Evolutionary conservation across 2,888 invertebrate genomes (phyloP).

Genomic region (Sericinus montela): DNA sequence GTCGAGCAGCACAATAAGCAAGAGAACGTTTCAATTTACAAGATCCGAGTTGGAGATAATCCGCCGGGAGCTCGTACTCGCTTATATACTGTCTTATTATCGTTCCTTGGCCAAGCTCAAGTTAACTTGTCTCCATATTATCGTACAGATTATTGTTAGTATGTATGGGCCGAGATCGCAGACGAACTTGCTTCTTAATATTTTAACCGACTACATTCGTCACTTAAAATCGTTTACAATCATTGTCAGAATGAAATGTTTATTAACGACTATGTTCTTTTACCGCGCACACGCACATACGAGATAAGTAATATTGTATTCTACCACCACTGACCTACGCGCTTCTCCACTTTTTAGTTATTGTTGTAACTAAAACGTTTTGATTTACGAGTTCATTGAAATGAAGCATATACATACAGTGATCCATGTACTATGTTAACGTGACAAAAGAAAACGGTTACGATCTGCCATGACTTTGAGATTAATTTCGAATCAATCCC

Average conservation of each 20-base stretch:
- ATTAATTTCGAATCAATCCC: slow-evolving; percentile 73
- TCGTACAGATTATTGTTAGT: slow-evolving; percentile 65
- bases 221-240: too few relatives aligned
- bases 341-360: too few relatives aligned
- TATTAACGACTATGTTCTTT: too few relatives aligned
- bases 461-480: slow-evolving; percentile 48
- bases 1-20: slow-evolving; percentile 43
- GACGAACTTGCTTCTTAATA: slow-evolving; percentile 29
- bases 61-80: slow-evolving; percentile 48
- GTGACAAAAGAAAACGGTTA: slow-evolving; percentile 31
- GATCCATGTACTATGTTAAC: too few relatives aligned
- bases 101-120: slow-evolving; percentile 54
- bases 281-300: too few relatives aligned
- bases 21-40: slow-evolving; percentile 72
- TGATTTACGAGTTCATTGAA: too few relatives aligned
- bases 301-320: too few relatives aligned
- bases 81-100: slow-evolving; percentile 67
- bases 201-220: slow-evolving; percentile 3
- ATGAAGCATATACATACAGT: too few relatives aligned
- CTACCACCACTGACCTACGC: too few relatives aligned
- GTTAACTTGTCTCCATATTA: slow-evolving; percentile 73
- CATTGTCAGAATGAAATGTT: too few relatives aligned
- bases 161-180: slow-evolving; percentile 53
- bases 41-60: slow-evolving; percentile 65
- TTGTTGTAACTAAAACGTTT: too few relatives aligned